Conservation (phyloP, 2,888 invertebrate genomes). For the Endotricha flammealis region DNA sequence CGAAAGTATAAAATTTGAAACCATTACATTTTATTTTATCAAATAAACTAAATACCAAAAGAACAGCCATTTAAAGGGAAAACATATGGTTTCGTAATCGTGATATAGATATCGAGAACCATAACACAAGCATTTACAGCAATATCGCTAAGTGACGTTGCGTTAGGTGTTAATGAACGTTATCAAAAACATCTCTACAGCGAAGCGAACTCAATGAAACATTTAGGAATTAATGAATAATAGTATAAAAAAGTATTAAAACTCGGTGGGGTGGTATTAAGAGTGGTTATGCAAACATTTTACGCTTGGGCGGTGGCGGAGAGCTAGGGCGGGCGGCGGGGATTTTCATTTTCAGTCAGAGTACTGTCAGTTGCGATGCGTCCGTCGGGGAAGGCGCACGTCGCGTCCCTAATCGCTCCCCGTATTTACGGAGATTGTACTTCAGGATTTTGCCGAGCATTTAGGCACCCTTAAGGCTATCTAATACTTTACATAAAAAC, state of each 20-base stretch:
- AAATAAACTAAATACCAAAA: too few relatives aligned
- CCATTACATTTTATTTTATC: too few relatives aligned
- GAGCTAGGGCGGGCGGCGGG: conserved; percentile 63
- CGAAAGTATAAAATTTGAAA: too few relatives aligned
- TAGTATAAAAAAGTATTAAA: conserved; percentile 40
- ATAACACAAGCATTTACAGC: background rate
- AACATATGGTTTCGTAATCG: background rate
- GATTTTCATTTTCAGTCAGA: conserved; percentile 13
- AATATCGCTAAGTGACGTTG: conserved; percentile 9
- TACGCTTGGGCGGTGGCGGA: conserved; percentile 58
- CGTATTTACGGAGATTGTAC: background rate
- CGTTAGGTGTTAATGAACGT: conserved; percentile 6
- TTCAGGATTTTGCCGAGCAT: too few relatives aligned
- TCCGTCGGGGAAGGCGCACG: conserved; percentile 39
- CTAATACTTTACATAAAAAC: too few relatives aligned
- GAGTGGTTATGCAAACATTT: conserved; percentile 41
- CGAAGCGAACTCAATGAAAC: background rate
- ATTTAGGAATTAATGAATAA: conserved; percentile 36
- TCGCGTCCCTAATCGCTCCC: conserved; percentile 22
- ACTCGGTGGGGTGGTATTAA: conserved; percentile 19
- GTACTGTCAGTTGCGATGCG: conserved; percentile 35
- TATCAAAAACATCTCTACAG: conserved; percentile 1
- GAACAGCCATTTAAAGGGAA: too few relatives aligned
- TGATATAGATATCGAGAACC: conserved; percentile 3
- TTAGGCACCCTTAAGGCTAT: too few relatives aligned